Conservation (phyloP, 2,113 vertebrate species). For the Brevimyrus niger region DNA sequence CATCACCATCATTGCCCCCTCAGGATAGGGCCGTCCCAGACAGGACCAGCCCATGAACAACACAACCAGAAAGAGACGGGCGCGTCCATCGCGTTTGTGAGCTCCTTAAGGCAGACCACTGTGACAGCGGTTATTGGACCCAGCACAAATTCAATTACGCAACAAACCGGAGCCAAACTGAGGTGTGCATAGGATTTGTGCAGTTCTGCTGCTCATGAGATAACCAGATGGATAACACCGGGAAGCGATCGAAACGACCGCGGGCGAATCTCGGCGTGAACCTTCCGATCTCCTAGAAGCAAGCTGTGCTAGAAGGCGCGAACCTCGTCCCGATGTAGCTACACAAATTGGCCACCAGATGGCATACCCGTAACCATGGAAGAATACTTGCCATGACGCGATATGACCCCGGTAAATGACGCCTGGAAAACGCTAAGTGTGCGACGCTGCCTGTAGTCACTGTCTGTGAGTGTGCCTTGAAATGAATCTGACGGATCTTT, state of each 20-base stretch:
- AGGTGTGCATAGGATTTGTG: background rate
- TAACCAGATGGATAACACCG: background rate
- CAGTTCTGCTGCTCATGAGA: background rate
- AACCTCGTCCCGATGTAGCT: background rate
- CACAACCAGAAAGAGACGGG: background rate
- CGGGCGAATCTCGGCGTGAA: background rate
- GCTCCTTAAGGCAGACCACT: background rate
- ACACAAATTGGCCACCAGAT: background rate
- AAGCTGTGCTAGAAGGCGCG: background rate
- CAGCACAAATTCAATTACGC: background rate
- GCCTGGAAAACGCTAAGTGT: background rate
- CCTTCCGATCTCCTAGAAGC: background rate
- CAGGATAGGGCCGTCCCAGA: background rate
- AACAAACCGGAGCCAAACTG: background rate
- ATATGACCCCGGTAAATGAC: background rate
- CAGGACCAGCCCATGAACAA: background rate
- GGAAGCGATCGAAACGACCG: background rate
- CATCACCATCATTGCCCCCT: background rate
- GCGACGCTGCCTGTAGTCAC: background rate
- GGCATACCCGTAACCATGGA: background rate
- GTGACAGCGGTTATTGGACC: background rate
- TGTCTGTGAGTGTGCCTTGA: constrained; percentile 1
- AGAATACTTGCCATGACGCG: background rate
- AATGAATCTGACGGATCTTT: background rate
- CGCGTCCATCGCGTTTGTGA: background rate